Evolutionary conservation across 1,140 invertebrate genomes (phyloP).

Genomic region (Hydropsyche tenuis): DNA sequence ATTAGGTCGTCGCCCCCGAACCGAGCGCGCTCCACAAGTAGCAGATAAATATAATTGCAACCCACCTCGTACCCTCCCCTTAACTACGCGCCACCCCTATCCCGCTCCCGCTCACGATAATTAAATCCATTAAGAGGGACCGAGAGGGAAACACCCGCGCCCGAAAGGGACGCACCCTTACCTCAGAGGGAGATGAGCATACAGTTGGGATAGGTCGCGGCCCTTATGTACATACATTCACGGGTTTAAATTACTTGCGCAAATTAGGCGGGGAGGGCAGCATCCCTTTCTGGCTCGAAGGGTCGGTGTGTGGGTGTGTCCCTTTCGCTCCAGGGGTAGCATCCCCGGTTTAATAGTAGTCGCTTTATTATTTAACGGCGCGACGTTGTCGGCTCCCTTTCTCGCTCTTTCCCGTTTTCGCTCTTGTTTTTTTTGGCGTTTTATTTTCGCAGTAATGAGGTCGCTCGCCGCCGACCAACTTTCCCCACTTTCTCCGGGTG

Average conservation of each 20-base stretch:
- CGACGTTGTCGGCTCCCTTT: background rate
- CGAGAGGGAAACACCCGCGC: slow-evolving; percentile 12
- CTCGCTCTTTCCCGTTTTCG: slow-evolving; percentile 21
- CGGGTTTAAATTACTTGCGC: slow-evolving; percentile 44
- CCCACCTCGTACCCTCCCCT: slow-evolving; percentile 37
- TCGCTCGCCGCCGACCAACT: slow-evolving; percentile 26
- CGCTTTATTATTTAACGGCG: slow-evolving; percentile 39
- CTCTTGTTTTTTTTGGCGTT: slow-evolving; percentile 11
- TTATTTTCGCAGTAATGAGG: slow-evolving; percentile 39
- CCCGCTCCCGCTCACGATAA: slow-evolving; percentile 36
- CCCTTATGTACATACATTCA: slow-evolving; percentile 36
- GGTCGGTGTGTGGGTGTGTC: too few relatives aligned
- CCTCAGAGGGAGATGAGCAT: background rate
- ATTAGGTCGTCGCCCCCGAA: slow-evolving; percentile 6
- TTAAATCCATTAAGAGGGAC: slow-evolving; percentile 51
- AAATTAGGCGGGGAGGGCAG: slow-evolving; percentile 16
- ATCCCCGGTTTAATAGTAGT: slow-evolving; percentile 32
- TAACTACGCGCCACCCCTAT: background rate
- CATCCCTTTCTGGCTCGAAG: too few relatives aligned
- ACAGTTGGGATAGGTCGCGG: slow-evolving; percentile 46
- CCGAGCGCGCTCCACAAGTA: slow-evolving; percentile 42
- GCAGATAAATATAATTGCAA: slow-evolving; percentile 47
- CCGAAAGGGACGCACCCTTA: background rate
- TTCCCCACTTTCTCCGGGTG: slow-evolving; percentile 13
- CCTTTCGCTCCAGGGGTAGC: background rate